Conservation (phyloP, 2,888 invertebrate genomes). For the Drosophila multiciliata region DNA sequence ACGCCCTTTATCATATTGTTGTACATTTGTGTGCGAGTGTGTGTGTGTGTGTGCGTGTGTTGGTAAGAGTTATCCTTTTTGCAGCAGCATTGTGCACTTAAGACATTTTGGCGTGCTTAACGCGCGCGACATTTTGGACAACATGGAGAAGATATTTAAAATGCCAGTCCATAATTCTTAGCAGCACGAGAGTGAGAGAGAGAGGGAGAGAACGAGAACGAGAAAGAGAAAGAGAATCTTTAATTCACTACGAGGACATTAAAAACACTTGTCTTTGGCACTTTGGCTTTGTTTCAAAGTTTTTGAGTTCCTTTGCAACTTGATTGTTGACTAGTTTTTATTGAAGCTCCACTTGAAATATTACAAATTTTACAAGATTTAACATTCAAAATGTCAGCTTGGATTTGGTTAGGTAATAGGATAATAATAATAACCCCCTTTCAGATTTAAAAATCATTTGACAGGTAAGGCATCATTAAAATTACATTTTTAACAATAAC, state of each 20-base stretch:
- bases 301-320: background rate
- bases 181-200: background rate
- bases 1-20: conserved; percentile 54
- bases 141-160: conserved; percentile 30
- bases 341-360: background rate
- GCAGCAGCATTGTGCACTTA: conserved; percentile 47
- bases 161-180: conserved; percentile 47
- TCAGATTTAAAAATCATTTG: background rate
- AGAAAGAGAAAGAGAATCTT: background rate
- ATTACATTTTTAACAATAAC: no score
- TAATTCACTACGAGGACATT: background rate
- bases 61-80: conserved; percentile 3
- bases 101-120: conserved; percentile 49
- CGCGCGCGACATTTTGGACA: conserved; percentile 47
- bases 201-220: background rate
- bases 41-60: conserved; percentile 1
- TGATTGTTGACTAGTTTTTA: background rate
- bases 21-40: background rate
- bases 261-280: conserved; percentile 20
- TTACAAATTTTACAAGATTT: background rate
- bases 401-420: background rate
- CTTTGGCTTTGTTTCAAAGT: conserved; percentile 11
- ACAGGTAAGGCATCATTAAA: background rate
- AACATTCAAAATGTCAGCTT: background rate
- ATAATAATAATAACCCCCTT: background rate